Evolutionary conservation across 2,113 vertebrate genomes (phyloP).

Genomic region (Cardinalis cardinalis): DNA sequence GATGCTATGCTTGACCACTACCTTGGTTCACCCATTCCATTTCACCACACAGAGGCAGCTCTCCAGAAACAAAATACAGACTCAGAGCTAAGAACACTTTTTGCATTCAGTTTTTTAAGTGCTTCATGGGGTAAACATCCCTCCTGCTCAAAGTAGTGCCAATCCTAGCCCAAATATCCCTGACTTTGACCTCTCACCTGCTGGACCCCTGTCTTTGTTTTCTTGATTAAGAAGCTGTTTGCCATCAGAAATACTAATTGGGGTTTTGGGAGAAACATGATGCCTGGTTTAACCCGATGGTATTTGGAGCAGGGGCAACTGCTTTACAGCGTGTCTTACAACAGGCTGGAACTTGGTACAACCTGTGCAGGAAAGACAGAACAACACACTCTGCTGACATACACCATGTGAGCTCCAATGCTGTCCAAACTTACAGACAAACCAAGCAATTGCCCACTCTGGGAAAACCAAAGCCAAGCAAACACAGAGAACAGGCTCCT

Average conservation of each 20-base stretch:
- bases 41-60: not conserved
- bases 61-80: not conserved
- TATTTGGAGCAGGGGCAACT: not conserved
- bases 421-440: not conserved
- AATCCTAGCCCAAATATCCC: not conserved
- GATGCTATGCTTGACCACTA: not conserved
- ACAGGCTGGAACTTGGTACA: not conserved
- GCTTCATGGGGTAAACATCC: not conserved
- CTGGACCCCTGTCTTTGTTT: not conserved
- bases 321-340: not conserved
- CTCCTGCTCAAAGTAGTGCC: not conserved
- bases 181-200: not conserved
- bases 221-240: not conserved
- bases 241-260: not conserved
- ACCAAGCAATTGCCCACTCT: not conserved
- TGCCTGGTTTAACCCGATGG: not conserved
- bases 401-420: not conserved
- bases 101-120: not conserved
- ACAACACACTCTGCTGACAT: not conserved
- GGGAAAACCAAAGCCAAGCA: not conserved
- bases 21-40: not conserved
- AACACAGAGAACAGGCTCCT: not conserved
- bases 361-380: not conserved
- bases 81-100: not conserved
- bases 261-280: not conserved